Conservation (phyloP, 2,888 invertebrate species). For the Catocala fraxini region DNA sequence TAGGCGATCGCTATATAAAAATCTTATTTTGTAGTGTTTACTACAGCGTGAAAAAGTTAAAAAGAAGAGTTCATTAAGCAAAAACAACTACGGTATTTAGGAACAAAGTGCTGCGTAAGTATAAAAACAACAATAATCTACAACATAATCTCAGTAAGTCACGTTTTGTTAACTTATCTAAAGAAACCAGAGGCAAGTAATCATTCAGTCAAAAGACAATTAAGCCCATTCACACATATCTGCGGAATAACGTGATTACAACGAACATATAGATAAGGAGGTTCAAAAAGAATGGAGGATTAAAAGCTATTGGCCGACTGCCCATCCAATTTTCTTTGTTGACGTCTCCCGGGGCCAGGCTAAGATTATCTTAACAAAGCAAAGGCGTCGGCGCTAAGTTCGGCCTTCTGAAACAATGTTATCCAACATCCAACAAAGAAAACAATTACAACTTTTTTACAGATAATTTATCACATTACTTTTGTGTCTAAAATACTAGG, state of each 20-base stretch:
- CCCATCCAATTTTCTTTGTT: conserved; percentile 88
- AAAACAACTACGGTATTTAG: too few species aligned
- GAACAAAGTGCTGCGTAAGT: too few species aligned
- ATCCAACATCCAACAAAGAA: conserved; percentile 61
- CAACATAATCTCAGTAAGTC: conserved; percentile 1
- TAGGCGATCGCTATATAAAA: too few species aligned
- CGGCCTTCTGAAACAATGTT: conserved; percentile 64
- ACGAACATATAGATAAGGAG: conserved; percentile 77
- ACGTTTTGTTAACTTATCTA: conserved; percentile 23
- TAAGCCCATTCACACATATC: conserved; percentile 55
- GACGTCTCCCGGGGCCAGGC: conserved; percentile 80
- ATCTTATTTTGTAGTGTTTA: too few species aligned
- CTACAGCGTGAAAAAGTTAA: too few species aligned
- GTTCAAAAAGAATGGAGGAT: conserved; percentile 83
- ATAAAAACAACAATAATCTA: neutral
- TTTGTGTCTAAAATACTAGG: conserved; percentile 54
- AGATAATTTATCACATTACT: conserved; percentile 62
- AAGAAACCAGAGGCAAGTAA: conserved; percentile 25
- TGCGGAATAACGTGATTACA: conserved; percentile 74
- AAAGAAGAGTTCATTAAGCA: too few species aligned
- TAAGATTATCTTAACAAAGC: conserved; percentile 86
- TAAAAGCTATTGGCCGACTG: conserved; percentile 86
- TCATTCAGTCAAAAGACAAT: conserved; percentile 48
- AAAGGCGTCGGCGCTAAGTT: conserved; percentile 70
- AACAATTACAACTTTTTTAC: conserved; percentile 72